Base-by-base conservation (phyloP, 2,797 vertebrate genomes). In the Muraenolepis orangiensis region DNA sequence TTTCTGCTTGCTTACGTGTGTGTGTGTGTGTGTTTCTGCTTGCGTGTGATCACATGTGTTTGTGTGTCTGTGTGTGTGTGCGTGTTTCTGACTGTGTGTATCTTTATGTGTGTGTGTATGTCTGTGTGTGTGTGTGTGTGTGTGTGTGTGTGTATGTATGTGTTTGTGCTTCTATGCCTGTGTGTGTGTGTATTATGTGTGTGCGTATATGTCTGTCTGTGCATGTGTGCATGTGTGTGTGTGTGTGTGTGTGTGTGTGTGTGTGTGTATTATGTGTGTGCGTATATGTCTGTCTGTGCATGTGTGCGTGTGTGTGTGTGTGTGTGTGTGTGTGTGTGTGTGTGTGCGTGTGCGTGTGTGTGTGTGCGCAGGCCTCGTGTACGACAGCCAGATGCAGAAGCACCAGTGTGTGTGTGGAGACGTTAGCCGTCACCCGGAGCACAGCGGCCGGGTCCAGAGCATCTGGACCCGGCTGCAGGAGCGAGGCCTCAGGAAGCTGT, bases 381-480 rank as follows among this genome's bases (percentile, higher is more conserved):
- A 96, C 10, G 96, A 97, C 70, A 91, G 92, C 0, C 93, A 95
- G 80, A 96, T 96, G 96, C 93, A 95, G 82, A 97, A 97, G 80
- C 95, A 96, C 75, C 95, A 96, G 34, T 97, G 95, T 82, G 92
- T 91, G 61, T 99, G 96, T 0, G 95, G 95, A 0, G 95, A 97
- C 90, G 96, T 94, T 89, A 97, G 94, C 88, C 91, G 90, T 72
- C 96, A 97, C 75, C 94, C 94, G 0, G 96, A 97, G 85, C 95
- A 96, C 0, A 94, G 95, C 0, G 95, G 94, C 10, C 94, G 95
- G 46, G 95, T 97, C 85, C 95, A 95, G 87, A 96, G 95, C 90
- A 95, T 99, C 90, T 98, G 96, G 96, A 96, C 94, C 66, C 92
- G 96, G 28, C 93, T 99, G 81, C n/a, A n/a, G n/a, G n/a, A n/a